Base-by-base conservation (phyloP, 2,888 invertebrate species). In the Pollenia amentaria region DNA sequence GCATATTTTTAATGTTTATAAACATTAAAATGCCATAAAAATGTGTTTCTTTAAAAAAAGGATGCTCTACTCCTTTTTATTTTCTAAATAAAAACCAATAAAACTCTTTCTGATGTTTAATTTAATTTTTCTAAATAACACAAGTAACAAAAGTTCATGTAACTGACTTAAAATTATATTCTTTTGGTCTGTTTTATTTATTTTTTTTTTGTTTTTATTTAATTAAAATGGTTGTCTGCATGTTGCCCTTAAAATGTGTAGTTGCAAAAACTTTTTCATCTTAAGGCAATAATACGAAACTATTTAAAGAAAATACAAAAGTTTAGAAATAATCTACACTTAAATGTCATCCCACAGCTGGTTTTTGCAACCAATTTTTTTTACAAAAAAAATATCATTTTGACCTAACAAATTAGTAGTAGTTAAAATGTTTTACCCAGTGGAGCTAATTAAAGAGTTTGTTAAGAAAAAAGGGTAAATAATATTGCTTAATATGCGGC, bases 11-110 rank as follows among this genome's bases (percentile, higher is more conserved):
- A 73, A 81, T 87, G 84, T 69, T 84, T 69, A 40, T 9, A 87
- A 73, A 87, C 87, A 87, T 87, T 84, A 84, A 87, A 87, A 83
- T 67, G 62, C 16, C 40, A 77, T 83, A 80, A 87, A 80, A 48
- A 21, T 42, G 53, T 65, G 46, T 40, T 75, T 42, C 38, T 16
- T 77, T 53, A 4, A 69, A 57, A 85, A 73, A 81, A 44, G 77
- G 51, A 69, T 72, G 53, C 60, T 62, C 12, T 29, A 44, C 42
- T 48, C n/a, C 21, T 44, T 65, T 44, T 51, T 60, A 57, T 57
- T 51, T 77, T 53, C 21, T 38, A 81, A 48, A 60, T 44, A 12
- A 3, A 72, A 69, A 53, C 16, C n/a, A 11, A 62, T 46, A 57
- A 75, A 82, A 67, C 60, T 48, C 78, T 73, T 65, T 48, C 29